Percentiles rank a stretch among this genome's conserved stretches.
Evolutionary conservation across 2,888 invertebrate genomes (phyloP).

Genomic region (Galerucella calmariensis): DNA sequence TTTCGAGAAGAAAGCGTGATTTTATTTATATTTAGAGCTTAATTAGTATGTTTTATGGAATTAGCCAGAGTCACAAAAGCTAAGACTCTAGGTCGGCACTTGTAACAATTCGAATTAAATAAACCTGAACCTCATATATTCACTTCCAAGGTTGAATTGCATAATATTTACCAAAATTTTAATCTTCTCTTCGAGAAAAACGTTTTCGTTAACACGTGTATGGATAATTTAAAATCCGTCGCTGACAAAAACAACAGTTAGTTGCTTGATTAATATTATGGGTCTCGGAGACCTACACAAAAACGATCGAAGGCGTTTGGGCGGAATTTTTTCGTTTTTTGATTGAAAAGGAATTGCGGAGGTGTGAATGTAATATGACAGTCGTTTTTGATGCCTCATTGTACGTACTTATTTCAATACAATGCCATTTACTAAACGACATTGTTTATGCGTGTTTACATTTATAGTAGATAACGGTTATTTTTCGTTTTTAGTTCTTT

Average conservation of each 20-base stretch:
- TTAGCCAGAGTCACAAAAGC: too few relatives aligned
- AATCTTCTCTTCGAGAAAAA: too few relatives aligned
- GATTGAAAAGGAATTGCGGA: constrained; percentile 25
- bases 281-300: constrained; percentile 23
- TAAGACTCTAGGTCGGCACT: too few relatives aligned
- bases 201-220: too few relatives aligned
- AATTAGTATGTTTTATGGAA: too few relatives aligned
- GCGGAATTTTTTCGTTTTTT: constrained; percentile 27
- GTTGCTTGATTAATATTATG: constrained; percentile 24
- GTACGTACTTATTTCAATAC: constrained; percentile 28
- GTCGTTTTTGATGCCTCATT: constrained; percentile 33
- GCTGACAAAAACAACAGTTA: background rate
- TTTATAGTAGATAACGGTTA: constrained; percentile 7
- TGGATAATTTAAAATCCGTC: too few relatives aligned
- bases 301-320: constrained; percentile 24
- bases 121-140: too few relatives aligned
- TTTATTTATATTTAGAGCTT: too few relatives aligned
- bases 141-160: too few relatives aligned
- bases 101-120: too few relatives aligned
- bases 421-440: constrained; percentile 25
- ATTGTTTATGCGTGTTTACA: constrained; percentile 13
- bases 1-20: too few relatives aligned
- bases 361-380: constrained; percentile 29
- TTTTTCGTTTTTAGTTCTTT: background rate
- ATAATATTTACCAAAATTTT: too few relatives aligned